Base-by-base conservation (phyloP, 2,113 vertebrate species). In the Pongo abelii region DNA sequence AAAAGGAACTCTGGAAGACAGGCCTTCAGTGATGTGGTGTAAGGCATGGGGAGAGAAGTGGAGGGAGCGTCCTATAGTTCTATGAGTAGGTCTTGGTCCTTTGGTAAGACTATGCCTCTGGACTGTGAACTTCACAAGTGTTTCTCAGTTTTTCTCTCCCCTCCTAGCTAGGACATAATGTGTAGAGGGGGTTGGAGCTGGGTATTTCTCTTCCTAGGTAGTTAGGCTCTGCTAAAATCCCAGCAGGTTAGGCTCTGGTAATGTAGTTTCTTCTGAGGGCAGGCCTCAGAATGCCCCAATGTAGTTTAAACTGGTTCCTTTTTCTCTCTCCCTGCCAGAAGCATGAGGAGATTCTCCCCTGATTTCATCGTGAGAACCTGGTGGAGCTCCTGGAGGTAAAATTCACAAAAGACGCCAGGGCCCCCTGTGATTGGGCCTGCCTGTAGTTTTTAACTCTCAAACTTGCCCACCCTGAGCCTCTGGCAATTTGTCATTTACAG, bases 371-470 rank as follows among this genome's bases (percentile, higher is more conserved):
- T 27, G 74, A 46, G 40, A 77, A 16, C 74, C 72, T 14, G 25
- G 40, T 7, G 74, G 23, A 48, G 67, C 46, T 55, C 23, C 43
- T 46, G 52, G 38, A 40, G 43, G n/a, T 17, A 43, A 50, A 25
- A 9, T 52, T 69, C 55, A 55, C 52, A 3, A 17, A n/a, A 32
- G 23, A 8, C 23, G 8, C 52, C 52, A 80, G 52, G 38, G 2
- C 30, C 67, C 14, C 48, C 1, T 1, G 0, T 3, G 35, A 40
- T 18, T 5, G 52, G 22, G 6, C 27, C 5, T 11, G 35, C 20
- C 4, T 50, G 89, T 8, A 6, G 32, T 3, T 27, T 69, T 40
- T 61, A 48, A 6, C 32, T 89, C 79, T 59, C 30, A 4, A 10
- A 11, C 23, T 9, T 57, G 22, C 9, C 14, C 50, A 8, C 14